phyloP scores from a whole-genome alignment of 2,888 invertebrate species.

The Kryphioiulus occultus region DNA sequence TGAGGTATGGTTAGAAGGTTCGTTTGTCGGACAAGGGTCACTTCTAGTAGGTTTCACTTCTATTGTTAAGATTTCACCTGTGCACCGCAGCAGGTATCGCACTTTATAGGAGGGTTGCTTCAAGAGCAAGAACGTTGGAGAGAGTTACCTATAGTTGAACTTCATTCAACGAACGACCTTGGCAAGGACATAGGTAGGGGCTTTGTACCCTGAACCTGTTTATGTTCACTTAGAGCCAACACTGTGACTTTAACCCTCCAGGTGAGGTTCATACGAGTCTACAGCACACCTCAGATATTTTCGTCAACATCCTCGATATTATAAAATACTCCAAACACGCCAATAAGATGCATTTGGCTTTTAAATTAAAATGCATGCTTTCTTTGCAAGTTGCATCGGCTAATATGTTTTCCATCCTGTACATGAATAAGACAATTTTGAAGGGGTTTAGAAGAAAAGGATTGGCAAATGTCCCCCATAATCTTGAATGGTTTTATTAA shows the following conservation, averaged over 20 bases:
- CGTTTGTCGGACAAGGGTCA: background rate
- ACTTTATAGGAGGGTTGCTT: background rate
- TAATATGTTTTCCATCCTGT: too few relatives aligned
- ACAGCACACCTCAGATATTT: background rate
- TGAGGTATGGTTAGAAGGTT: background rate
- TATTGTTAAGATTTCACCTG: conserved; percentile 11
- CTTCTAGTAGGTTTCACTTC: background rate
- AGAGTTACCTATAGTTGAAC: background rate
- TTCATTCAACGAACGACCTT: background rate
- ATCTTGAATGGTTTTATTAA: too few relatives aligned
- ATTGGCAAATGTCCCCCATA: too few relatives aligned
- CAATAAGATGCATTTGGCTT: too few relatives aligned
- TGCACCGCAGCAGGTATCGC: background rate
- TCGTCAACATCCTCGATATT: background rate
- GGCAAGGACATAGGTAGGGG: background rate
- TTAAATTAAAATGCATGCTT: too few relatives aligned
- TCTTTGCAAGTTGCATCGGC: too few relatives aligned
- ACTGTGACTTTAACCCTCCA: background rate
- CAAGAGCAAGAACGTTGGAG: background rate
- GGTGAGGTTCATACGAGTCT: background rate
- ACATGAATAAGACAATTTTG: too few relatives aligned
- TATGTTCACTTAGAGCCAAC: background rate
- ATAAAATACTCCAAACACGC: too few relatives aligned
- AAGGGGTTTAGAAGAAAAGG: too few relatives aligned
- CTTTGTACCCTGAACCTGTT: conserved; percentile 14